Conservation (phyloP, 1,140 invertebrate species). For the Plutomurus gul region DNA sequence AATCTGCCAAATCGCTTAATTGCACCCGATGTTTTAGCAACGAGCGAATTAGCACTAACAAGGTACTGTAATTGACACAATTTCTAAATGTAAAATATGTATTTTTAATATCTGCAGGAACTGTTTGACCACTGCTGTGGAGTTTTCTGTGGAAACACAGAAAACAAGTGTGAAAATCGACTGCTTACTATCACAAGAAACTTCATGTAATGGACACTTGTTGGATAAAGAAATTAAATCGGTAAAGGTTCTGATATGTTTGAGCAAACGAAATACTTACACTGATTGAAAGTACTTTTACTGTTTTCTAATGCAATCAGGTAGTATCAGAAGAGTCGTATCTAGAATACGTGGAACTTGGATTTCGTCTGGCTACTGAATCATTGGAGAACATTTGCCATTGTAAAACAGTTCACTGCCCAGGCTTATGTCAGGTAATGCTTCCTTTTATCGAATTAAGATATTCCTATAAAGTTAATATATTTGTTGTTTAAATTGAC, state of each 20-base stretch:
- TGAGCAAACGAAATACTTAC: background rate
- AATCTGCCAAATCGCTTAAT: no score
- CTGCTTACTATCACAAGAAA: background rate
- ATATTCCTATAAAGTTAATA: no score
- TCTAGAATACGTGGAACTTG: background rate
- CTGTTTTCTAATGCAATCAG: background rate
- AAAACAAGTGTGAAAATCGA: background rate
- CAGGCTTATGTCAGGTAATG: background rate
- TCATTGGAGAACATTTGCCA: background rate
- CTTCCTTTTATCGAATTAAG: no score
- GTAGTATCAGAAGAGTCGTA: background rate
- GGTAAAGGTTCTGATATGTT: background rate
- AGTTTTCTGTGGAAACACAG: background rate
- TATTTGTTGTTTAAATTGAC: no score
- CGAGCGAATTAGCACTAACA: no score
- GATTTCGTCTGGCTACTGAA: background rate
- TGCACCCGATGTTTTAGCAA: no score
- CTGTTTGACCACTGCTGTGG: background rate
- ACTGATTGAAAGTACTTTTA: background rate
- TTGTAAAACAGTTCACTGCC: background rate
- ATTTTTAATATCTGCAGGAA: background rate
- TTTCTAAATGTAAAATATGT: no score
- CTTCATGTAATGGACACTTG: background rate
- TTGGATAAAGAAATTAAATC: background rate
- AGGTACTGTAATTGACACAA: no score